A percentile compares a stretch with the other conserved stretches of the same genome.
These are phyloP conservation scores for Ormyrus thymus DNA, from an alignment of 2,888 invertebrate genomes.

Conservation along the genomic window DNA sequence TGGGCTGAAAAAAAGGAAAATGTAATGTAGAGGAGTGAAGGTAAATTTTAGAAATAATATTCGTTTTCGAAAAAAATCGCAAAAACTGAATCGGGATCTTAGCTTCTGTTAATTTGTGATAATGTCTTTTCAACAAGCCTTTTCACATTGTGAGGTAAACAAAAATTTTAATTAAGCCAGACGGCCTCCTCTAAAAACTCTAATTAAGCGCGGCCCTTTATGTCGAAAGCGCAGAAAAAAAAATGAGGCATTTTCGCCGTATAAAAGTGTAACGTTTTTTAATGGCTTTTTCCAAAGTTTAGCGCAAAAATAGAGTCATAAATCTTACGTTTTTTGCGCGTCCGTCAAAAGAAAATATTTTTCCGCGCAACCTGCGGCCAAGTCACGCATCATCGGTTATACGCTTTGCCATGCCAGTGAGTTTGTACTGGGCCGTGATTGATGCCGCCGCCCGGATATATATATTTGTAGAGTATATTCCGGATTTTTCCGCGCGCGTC, in stretches of 20 bases:
- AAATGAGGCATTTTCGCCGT: no score
- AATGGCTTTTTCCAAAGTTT: background rate
- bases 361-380: background rate
- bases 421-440: slow-evolving; percentile 33
- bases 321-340: slow-evolving; percentile 20
- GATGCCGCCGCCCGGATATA: slow-evolving; percentile 7
- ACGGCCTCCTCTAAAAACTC: no score
- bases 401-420: slow-evolving; percentile 25
- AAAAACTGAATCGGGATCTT: no score
- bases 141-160: no score
- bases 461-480: background rate
- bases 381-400: slow-evolving; percentile 43
- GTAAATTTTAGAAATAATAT: no score
- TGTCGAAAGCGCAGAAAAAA: no score
- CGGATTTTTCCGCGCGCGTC: background rate
- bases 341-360: slow-evolving; percentile 19
- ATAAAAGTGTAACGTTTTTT: background rate
- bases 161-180: no score
- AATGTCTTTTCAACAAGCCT: no score
- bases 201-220: no score
- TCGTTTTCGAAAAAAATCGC: no score
- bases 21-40: background rate
- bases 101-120: no score
- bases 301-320: slow-evolving; percentile 25
- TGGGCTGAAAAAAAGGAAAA: background rate